phyloP scores from a whole-genome alignment of 2,888 invertebrate species.

The Drosophila cyrtoloma region DNA sequence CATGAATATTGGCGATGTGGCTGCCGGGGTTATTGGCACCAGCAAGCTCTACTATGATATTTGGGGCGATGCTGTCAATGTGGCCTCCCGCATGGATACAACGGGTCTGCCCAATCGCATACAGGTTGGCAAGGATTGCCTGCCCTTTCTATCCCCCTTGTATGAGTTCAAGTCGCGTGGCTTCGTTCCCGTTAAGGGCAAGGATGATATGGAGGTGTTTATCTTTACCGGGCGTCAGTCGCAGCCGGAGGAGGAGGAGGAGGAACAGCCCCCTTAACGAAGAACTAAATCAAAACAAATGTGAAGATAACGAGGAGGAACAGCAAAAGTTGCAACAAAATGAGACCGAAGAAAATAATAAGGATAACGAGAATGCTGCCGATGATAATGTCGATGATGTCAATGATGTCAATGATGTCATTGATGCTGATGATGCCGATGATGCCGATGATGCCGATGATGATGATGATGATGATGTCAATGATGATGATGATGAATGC shows the following conservation, averaged over 20 bases:
- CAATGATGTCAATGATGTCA: background rate
- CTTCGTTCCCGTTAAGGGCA: constrained; percentile 97
- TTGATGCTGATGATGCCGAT: background rate
- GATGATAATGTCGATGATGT: background rate
- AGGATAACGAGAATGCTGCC: background rate
- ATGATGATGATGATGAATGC: constrained; percentile 54
- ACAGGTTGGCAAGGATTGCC: constrained; percentile 92
- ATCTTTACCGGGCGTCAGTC: constrained; percentile 86
- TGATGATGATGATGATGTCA: background rate
- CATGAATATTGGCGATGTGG: constrained; percentile 97
- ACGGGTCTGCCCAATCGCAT: constrained; percentile 95
- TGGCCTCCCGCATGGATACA: constrained; percentile 98
- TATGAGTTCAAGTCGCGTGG: constrained; percentile 97
- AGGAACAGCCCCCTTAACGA: background rate
- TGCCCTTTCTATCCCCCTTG: constrained; percentile 89
- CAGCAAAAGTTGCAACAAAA: constrained; percentile 3
- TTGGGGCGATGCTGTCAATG: constrained; percentile 99
- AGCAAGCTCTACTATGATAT: constrained; percentile 98
- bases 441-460: background rate
- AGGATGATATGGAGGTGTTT: constrained; percentile 97
- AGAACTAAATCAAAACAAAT: background rate
- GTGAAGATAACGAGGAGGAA: constrained; percentile 13
- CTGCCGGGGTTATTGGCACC: constrained; percentile 98
- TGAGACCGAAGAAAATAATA: background rate
- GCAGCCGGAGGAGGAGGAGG: constrained; percentile 45